Evolutionary conservation across 1,140 invertebrate genomes (phyloP).

Genomic region (Rhizoglyphus robini): DNA sequence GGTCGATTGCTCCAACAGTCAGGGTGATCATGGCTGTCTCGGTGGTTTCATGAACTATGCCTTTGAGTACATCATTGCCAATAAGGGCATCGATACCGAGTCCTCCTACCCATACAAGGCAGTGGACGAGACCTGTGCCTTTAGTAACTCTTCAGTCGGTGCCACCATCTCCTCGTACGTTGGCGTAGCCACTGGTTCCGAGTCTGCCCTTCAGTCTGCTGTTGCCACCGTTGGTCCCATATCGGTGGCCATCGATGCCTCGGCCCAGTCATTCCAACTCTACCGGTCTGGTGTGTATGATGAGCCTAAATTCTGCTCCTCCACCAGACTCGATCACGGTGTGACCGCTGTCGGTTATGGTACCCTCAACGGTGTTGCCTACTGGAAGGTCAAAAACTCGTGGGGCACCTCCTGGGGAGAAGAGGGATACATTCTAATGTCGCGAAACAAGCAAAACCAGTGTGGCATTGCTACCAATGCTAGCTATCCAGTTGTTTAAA

Average conservation of each 20-base stretch:
- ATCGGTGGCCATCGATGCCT: conserved; percentile 78
- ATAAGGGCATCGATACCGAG: no score
- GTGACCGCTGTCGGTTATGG: no score
- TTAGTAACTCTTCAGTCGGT: conserved; percentile 58
- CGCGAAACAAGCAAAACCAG: no score
- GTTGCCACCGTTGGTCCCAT: conserved; percentile 76
- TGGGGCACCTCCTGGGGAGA: no score
- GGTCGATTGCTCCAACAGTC: conserved; percentile 24
- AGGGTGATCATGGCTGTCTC: conserved; percentile 20
- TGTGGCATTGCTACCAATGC: no score
- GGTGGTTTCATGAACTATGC: conserved; percentile 19
- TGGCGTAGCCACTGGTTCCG: conserved; percentile 53
- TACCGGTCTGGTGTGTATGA: conserved; percentile 54
- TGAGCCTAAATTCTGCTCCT: no score
- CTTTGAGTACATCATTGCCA: conserved; percentile 60
- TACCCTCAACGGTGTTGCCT: no score
- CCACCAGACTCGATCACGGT: no score
- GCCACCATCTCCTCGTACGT: conserved; percentile 70
- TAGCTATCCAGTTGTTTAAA: no score
- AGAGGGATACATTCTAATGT: no score
- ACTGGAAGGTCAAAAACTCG: no score
- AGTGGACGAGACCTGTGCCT: conserved; percentile 46
- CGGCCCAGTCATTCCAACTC: conserved; percentile 56
- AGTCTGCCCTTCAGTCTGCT: conserved; percentile 53
- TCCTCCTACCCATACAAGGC: conserved; percentile 81